phyloP scores from a whole-genome alignment of 1,140 invertebrate species.

The Capitella teleta region DNA sequence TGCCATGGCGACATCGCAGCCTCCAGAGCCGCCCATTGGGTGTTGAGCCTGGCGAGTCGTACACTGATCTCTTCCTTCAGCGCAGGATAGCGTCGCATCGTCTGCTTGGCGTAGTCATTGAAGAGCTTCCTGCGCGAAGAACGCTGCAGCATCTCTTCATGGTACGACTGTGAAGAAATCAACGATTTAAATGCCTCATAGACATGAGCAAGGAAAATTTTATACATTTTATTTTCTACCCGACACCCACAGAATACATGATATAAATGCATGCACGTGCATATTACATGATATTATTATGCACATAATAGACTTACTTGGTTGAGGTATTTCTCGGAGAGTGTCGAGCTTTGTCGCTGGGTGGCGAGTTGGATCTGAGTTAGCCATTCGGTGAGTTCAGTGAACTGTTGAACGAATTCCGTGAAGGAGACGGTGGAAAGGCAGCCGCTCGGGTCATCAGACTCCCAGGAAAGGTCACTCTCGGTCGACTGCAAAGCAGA shows the following conservation, averaged over 20 bases:
- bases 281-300: too few relatives aligned
- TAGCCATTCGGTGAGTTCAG: constrained; percentile 67
- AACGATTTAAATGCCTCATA: too few relatives aligned
- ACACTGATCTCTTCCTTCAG: constrained; percentile 64
- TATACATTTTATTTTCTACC: too few relatives aligned
- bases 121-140: constrained; percentile 61
- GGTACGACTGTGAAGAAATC: constrained; percentile 52
- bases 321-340: constrained; percentile 37
- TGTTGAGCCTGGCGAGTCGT: constrained; percentile 58
- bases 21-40: constrained; percentile 63
- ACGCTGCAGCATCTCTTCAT: constrained; percentile 59
- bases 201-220: too few relatives aligned
- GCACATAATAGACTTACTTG: constrained; percentile 30
- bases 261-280: too few relatives aligned
- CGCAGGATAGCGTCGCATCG: constrained; percentile 58
- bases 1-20: constrained; percentile 43
- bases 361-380: constrained; percentile 53
- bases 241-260: too few relatives aligned
- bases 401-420: constrained; percentile 67
- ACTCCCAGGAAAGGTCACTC: constrained; percentile 58
- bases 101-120: constrained; percentile 63
- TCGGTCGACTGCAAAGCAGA: constrained; percentile 57
- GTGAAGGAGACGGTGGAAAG: constrained; percentile 56
- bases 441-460: constrained; percentile 41
- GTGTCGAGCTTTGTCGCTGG: constrained; percentile 19